Percentiles rank a stretch among this genome's conserved stretches.
phyloP scores from a whole-genome alignment of 1,140 invertebrate genomes.

The Heliconius hermathena region DNA sequence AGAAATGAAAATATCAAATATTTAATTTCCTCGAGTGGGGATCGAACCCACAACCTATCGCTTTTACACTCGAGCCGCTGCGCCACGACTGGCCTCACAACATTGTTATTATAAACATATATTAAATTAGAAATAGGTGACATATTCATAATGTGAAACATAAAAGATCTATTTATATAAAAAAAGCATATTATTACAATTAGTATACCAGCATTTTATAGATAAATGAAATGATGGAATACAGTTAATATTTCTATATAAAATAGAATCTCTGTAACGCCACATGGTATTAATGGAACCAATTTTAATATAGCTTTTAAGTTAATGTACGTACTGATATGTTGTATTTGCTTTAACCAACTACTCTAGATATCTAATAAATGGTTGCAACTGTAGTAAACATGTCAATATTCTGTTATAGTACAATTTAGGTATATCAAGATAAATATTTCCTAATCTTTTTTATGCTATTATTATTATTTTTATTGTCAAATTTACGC shows the following conservation, averaged over 20 bases:
- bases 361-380: slow-evolving; percentile 1
- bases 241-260: background rate
- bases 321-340: slow-evolving; percentile 3
- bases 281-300: slow-evolving; percentile 2
- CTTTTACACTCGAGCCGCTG: too few species aligned
- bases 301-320: slow-evolving; percentile 10
- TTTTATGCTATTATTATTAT: too few species aligned
- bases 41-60: too few species aligned
- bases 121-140: background rate
- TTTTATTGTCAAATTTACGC: too few species aligned
- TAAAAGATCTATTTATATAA: background rate
- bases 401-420: background rate
- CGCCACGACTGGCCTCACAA: too few species aligned
- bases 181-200: background rate
- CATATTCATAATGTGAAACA: background rate
- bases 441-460: too few species aligned
- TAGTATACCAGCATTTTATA: background rate
- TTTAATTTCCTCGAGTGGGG: too few species aligned
- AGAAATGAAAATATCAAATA: too few species aligned
- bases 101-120: too few species aligned
- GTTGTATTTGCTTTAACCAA: background rate
- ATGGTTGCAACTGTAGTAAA: background rate
- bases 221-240: slow-evolving; percentile 1
- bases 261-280: background rate
- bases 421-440: background rate